Conservation (phyloP, 92 coral and sea anemone genomes). For the Zoanthus sansibaricus region DNA sequence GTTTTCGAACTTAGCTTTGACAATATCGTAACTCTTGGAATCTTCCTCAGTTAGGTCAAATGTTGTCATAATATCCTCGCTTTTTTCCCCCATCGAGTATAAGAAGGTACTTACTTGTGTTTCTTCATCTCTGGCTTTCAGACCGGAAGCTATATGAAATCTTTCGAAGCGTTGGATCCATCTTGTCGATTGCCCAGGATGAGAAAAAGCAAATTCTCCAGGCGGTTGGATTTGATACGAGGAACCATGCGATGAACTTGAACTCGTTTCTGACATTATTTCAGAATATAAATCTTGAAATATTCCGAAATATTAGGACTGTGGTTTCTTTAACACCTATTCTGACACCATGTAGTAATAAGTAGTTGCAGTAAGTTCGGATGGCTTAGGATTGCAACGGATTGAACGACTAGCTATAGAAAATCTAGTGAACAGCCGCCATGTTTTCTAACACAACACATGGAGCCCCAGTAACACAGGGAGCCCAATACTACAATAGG, state of each 20-base stretch:
- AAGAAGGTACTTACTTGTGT: slow-evolving; percentile 40
- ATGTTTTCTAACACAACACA: no score
- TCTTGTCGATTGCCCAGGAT: slow-evolving; percentile 46
- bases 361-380: background rate
- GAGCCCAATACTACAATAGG: no score
- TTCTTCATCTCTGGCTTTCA: slow-evolving; percentile 47
- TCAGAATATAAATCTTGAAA: background rate
- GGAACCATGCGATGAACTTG: background rate
- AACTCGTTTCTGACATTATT: slow-evolving; percentile 13
- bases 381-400: no score
- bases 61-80: slow-evolving; percentile 47
- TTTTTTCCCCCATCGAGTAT: slow-evolving; percentile 50
- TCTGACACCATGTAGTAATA: slow-evolving; percentile 7
- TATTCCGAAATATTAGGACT: slow-evolving; percentile 1
- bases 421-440: no score
- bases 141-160: slow-evolving; percentile 49
- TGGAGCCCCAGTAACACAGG: no score
- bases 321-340: background rate
- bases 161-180: slow-evolving; percentile 51
- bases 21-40: slow-evolving; percentile 24
- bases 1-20: slow-evolving; percentile 48
- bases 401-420: no score
- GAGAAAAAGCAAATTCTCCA: slow-evolving; percentile 35
- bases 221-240: slow-evolving; percentile 33
- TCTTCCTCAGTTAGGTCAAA: slow-evolving; percentile 16